Base-by-base conservation (phyloP, 2,888 invertebrate species). In the Cantharis rustica region DNA sequence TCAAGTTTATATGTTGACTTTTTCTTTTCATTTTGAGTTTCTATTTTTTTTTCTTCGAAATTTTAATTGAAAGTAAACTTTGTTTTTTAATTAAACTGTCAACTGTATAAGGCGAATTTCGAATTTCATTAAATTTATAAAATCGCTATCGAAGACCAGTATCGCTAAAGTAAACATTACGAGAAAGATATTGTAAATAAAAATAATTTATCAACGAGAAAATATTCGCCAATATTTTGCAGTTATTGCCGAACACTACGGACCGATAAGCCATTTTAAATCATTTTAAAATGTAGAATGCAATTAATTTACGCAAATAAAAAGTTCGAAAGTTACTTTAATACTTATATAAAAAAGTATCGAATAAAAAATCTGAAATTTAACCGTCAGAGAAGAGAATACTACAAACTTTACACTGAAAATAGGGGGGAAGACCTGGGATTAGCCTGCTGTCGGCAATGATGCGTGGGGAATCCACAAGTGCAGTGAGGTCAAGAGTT, bases 381-480 rank as follows among this genome's bases (percentile, higher is more conserved):
- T 47, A 47, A 47, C n/a, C 47, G 47, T 47, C n/a, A 47, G 47
- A n/a, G 47, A 31, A 47, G 47, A 47, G 47, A 47, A 47, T 20
- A 16, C 64, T 20, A n/a, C 64, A 23, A 64, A 66, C 68, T 61
- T 62, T 69, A 63, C 71, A 68, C 72, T 75, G 72, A 73, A 79
- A 47, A 79, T 76, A 69, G 75, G 79, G 26, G 47, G 79, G 80
- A 75, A 72, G 71, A 77, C 64, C 47, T 66, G 64, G 64, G 75
- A 79, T 80, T 80, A 80, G 79, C 75, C 70, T 80, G 68, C 79
- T 77, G 79, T 76, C 79, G 80, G 81, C 81, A 77, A 77, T 75
- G 83, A 83, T 80, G 82, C 82, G 81, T 81, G 76, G 78, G 82
- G 81, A 83, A 83, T 83, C 83, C 81, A 83, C 83, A 83, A 82